Evolutionary conservation across 2,888 invertebrate species (phyloP).

Genomic region (Limnephilus lunatus): DNA sequence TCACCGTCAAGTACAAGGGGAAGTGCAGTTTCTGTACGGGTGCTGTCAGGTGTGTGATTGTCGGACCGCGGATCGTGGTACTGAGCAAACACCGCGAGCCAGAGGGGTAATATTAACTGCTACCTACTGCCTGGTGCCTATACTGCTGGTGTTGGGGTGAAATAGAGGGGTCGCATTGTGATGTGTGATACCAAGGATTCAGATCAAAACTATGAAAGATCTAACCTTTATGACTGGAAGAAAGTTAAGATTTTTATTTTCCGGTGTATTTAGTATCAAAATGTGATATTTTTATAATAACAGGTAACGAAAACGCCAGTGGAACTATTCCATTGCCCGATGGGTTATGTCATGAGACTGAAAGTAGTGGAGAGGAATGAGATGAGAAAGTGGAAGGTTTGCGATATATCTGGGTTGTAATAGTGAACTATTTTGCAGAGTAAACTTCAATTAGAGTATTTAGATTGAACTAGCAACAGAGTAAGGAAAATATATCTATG

Average conservation of each 20-base stretch:
- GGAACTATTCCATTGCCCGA: too few species aligned
- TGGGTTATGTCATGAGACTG: too few species aligned
- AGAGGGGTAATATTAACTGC: constrained; percentile 42
- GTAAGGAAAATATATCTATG: too few species aligned
- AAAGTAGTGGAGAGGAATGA: too few species aligned
- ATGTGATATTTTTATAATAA: background rate
- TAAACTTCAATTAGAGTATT: too few species aligned
- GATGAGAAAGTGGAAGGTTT: too few species aligned
- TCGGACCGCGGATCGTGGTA: constrained; percentile 50
- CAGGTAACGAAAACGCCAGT: too few species aligned
- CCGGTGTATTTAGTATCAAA: background rate
- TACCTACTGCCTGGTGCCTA: background rate
- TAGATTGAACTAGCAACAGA: too few species aligned
- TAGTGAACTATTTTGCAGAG: too few species aligned
- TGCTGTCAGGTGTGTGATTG: constrained; percentile 57
- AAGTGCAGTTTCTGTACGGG: background rate
- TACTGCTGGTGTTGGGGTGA: constrained; percentile 45
- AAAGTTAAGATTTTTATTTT: background rate
- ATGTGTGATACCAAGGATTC: background rate
- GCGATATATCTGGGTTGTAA: too few species aligned
- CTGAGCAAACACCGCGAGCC: constrained; percentile 53
- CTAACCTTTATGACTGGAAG: background rate
- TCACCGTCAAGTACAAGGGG: background rate
- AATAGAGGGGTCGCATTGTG: background rate
- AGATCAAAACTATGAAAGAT: background rate